These are phyloP conservation scores for Promerops cafer DNA, from an alignment of 2,113 vertebrate species.

Conservation along the genomic window DNA sequence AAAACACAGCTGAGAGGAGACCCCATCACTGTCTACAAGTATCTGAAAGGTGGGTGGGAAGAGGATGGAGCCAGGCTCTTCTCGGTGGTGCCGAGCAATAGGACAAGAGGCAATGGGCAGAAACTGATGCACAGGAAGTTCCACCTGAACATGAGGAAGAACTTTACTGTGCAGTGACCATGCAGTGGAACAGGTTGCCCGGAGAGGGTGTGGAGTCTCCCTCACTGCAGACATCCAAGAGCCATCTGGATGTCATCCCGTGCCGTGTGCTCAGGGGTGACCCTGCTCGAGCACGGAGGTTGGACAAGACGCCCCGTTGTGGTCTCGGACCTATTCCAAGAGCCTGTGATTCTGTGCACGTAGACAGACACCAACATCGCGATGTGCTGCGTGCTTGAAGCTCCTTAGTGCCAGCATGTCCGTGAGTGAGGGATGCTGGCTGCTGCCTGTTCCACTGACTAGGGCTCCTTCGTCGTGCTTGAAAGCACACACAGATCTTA, in stretches of 20 bases:
- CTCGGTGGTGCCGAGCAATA: accelerated
- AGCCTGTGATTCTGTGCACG: neutral
- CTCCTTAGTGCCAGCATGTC: neutral
- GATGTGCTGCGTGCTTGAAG: neutral
- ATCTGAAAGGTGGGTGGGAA: neutral
- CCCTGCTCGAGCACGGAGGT: too few species aligned
- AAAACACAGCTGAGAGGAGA: neutral
- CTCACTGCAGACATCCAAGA: neutral
- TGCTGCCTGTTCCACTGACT: neutral
- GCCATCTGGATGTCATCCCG: neutral
- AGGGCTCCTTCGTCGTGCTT: neutral
- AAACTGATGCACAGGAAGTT: neutral
- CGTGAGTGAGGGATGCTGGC: neutral
- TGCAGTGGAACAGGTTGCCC: accelerated
- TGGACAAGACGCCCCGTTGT: neutral
- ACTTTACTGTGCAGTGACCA: neutral
- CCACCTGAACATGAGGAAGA: neutral
- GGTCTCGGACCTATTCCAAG: too few species aligned
- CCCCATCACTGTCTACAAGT: too few species aligned
- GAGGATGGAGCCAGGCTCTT: neutral
- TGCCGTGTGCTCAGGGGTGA: neutral
- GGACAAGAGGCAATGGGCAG: neutral
- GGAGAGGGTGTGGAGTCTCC: neutral
- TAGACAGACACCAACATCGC: accelerated
- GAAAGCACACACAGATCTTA: neutral